Evolutionary conservation across 2,888 invertebrate species (phyloP).

Genomic region (Eilema caniola): DNA sequence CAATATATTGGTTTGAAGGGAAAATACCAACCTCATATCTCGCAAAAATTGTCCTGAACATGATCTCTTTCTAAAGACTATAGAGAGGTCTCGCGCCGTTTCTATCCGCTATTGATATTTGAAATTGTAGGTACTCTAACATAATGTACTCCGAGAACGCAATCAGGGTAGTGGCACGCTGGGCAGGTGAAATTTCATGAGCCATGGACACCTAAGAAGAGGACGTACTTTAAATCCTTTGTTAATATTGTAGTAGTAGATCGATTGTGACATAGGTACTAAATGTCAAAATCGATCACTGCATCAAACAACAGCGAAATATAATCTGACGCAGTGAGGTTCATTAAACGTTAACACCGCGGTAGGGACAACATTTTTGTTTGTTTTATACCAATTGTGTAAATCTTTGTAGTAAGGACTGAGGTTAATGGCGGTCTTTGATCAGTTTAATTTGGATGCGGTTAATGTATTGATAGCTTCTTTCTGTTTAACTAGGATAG

Average conservation of each 20-base stretch:
- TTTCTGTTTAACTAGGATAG: constrained; percentile 26
- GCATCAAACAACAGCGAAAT: constrained; percentile 72
- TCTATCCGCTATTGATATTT: no score
- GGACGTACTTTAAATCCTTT: background rate
- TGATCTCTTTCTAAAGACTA: no score
- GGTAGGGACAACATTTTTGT: constrained; percentile 60
- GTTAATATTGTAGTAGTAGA: background rate
- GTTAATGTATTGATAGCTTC: constrained; percentile 42
- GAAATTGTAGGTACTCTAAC: no score
- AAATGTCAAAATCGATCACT: constrained; percentile 6
- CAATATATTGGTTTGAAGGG: no score
- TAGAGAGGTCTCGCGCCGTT: no score
- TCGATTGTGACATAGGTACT: no score
- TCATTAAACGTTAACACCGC: constrained; percentile 69
- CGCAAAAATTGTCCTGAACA: no score
- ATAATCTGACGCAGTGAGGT: constrained; percentile 58
- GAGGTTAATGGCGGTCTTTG: constrained; percentile 53
- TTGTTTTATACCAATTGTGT: constrained; percentile 67
- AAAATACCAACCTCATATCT: no score
- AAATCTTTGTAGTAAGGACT: constrained; percentile 60
- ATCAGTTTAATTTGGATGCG: constrained; percentile 50
- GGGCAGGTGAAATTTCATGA: no score
- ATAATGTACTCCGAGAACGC: no score
- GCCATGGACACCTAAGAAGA: no score
- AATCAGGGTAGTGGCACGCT: no score